Base-by-base conservation (phyloP, 2,113 vertebrate genomes). In the Pedionomus torquatus region DNA sequence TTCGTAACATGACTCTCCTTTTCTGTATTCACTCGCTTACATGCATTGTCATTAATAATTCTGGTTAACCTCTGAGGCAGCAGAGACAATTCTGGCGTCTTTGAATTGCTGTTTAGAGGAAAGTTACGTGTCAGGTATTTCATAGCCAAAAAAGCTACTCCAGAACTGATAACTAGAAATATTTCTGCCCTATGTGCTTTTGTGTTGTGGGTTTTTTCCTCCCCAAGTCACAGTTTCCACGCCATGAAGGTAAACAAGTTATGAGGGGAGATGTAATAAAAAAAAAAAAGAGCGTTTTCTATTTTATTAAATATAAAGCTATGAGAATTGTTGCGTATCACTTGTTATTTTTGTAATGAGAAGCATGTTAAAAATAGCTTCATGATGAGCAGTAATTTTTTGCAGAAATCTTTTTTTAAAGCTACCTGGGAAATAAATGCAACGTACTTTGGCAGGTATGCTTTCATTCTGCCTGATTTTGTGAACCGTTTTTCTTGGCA, bases 401-500 rank as follows among this genome's bases (percentile, higher is more conserved):
- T 84, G n/a, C 78, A 76, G 49, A 74, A 63, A 82, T 85, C 49
- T 49, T 60, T 92, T 89, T 89, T 81, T 82, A 87, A 88, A 89
- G 71, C 52, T 93, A 95, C 87, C 70, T 96, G 82, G 48, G 46
- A 88, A 90, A 96, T 51, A 90, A 85, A 90, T 68, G 25, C 64
- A 82, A 46, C 20, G 0, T 90, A 82, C 89, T 95, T 96, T 95
- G 90, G 87, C 90, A 97, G 82, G 89, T 93, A 82, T 69, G 48
- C 82, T 83, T 87, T 85, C 83, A 79, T 93, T 95, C 78, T 93
- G 26, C 71, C 57, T 97, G 25, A 95, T 96, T 97, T 93, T 90
- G 79, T 90, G 55, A 91, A 81, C 94, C 95, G 76, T 96, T 97
- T 95, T 96, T 90, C 93, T 97, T 91, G 98, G 98, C 97, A 98